These are phyloP conservation scores for Casuarius casuarius DNA, from an alignment of 2,113 vertebrate species.

Conservation along the genomic window DNA sequence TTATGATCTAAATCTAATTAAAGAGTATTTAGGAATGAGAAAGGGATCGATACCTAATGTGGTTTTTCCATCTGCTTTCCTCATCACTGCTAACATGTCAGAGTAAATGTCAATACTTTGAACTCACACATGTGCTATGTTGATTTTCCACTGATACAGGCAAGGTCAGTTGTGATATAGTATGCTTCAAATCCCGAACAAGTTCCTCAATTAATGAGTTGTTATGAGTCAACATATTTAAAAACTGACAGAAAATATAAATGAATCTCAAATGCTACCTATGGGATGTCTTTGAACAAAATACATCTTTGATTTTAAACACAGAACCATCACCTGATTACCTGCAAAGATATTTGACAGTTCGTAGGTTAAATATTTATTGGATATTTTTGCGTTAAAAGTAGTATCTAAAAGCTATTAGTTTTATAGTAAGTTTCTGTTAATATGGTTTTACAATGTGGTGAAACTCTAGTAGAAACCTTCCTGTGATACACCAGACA, in stretches of 20 bases:
- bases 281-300: neutral
- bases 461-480: neutral
- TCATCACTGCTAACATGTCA: slow-evolving; percentile 72
- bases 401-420: neutral
- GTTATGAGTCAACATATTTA: neutral
- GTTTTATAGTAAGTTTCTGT: slow-evolving; percentile 7
- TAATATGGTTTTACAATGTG: neutral
- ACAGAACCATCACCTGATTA: neutral
- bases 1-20: slow-evolving; percentile 92
- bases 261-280: neutral
- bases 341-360: neutral
- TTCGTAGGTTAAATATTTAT: neutral
- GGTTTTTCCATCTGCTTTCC: slow-evolving; percentile 83
- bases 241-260: slow-evolving; percentile 19
- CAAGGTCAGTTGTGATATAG: slow-evolving; percentile 79
- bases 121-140: slow-evolving; percentile 76
- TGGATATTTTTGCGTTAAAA: neutral
- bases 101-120: slow-evolving; percentile 80
- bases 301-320: slow-evolving; percentile 2
- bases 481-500: neutral
- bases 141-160: slow-evolving; percentile 59
- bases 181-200: slow-evolving; percentile 56
- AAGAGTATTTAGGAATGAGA: slow-evolving; percentile 74
- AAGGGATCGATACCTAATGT: slow-evolving; percentile 87
- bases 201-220: slow-evolving; percentile 32